Evolutionary conservation across 2,797 vertebrate genomes (phyloP).

Genomic region (Girardinus metallicus): DNA sequence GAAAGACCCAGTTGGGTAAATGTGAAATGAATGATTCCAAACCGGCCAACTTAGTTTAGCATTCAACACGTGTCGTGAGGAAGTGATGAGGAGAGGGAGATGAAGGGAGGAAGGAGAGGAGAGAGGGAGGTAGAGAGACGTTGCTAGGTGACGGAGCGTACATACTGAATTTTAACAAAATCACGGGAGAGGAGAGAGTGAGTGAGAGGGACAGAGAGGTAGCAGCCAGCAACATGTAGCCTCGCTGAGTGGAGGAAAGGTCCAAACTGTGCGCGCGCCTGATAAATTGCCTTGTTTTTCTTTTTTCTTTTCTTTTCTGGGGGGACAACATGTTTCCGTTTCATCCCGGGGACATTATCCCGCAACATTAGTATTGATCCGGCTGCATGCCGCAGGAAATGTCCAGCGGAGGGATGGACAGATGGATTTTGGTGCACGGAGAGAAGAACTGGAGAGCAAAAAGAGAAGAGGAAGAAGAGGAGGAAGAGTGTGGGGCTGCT

Average conservation of each 20-base stretch:
- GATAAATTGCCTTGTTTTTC: slow-evolving; percentile 17
- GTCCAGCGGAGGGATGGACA: slow-evolving; percentile 77
- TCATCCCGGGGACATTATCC: slow-evolving; percentile 62
- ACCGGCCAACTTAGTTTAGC: slow-evolving; percentile 76
- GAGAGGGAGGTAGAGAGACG: slow-evolving; percentile 62
- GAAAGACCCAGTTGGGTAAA: background rate
- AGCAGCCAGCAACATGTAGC: slow-evolving; percentile 79
- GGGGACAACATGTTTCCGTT: slow-evolving; percentile 43
- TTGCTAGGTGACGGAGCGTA: slow-evolving; percentile 85
- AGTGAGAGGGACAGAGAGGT: slow-evolving; percentile 55
- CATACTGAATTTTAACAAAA: slow-evolving; percentile 87
- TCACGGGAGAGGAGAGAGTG: slow-evolving; percentile 69
- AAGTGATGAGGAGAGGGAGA: slow-evolving; percentile 68
- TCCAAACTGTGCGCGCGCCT: slow-evolving; percentile 66
- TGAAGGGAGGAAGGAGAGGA: slow-evolving; percentile 24
- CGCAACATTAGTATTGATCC: slow-evolving; percentile 57
- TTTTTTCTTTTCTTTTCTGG: slow-evolving; percentile 8
- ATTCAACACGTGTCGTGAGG: slow-evolving; percentile 84
- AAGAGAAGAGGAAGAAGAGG: slow-evolving; percentile 40
- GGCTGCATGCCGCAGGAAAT: slow-evolving; percentile 70
- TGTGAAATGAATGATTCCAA: slow-evolving; percentile 32
- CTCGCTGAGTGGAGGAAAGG: slow-evolving; percentile 65
- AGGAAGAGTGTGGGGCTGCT: slow-evolving; percentile 67
- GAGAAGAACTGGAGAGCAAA: slow-evolving; percentile 65
- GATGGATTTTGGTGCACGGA: slow-evolving; percentile 68